Evolutionary conservation across 2,888 invertebrate genomes (phyloP).

Genomic region (Pomacea canaliculata): DNA sequence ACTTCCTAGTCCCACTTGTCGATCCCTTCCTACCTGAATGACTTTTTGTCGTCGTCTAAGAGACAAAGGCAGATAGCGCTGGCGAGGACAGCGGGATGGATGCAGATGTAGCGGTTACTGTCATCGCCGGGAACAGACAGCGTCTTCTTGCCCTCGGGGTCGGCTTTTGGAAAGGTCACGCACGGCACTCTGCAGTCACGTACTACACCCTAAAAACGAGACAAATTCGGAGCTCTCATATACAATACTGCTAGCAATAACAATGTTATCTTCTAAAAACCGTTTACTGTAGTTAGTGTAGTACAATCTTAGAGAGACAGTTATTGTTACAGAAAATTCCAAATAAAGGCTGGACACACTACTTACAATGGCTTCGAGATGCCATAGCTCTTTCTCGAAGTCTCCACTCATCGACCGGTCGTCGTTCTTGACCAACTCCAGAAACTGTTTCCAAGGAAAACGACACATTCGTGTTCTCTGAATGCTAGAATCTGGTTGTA

Average conservation of each 20-base stretch:
- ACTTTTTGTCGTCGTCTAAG: slow-evolving; percentile 39
- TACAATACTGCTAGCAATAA: no score
- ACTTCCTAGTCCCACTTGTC: no score
- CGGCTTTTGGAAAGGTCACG: not conserved
- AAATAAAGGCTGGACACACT: not conserved
- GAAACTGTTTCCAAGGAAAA: slow-evolving; percentile 33
- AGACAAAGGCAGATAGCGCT: slow-evolving; percentile 33
- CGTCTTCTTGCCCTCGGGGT: not conserved
- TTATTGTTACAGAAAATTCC: no score
- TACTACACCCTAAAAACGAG: slow-evolving; percentile 14
- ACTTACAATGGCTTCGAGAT: slow-evolving; percentile 28
- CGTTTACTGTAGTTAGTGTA: no score
- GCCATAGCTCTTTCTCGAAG: not conserved
- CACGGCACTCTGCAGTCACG: not conserved
- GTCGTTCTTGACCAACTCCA: slow-evolving; percentile 4
- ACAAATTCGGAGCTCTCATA: not conserved
- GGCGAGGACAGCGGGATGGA: slow-evolving; percentile 40
- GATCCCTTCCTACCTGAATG: slow-evolving; percentile 28
- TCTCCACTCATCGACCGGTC: slow-evolving; percentile 15
- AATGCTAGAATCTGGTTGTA: slow-evolving; percentile 33
- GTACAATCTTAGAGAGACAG: no score
- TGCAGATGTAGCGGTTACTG: slow-evolving; percentile 34
- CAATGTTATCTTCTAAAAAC: no score
- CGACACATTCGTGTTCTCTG: slow-evolving; percentile 28
- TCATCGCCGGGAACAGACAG: not conserved